Percentiles rank a stretch among this genome's conserved stretches.
phyloP scores from a whole-genome alignment of 2,797 vertebrate genomes.

The Taenioides sp. region DNA sequence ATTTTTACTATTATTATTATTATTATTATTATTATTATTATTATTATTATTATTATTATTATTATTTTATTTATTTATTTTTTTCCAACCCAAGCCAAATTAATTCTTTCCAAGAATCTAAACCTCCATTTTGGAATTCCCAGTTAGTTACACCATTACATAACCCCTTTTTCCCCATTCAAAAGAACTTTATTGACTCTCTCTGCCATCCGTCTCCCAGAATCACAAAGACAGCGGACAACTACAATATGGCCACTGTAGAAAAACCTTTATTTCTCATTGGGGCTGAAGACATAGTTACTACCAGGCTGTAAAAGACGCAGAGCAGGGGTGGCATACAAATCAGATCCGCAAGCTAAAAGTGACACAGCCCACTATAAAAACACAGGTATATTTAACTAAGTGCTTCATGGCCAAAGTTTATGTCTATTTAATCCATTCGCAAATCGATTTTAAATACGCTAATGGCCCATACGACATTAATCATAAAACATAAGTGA shows the following conservation, averaged over 20 bases:
- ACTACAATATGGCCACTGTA: slow-evolving; percentile 15
- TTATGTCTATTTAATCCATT: slow-evolving; percentile 7
- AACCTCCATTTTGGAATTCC: neutral
- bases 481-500: slow-evolving; percentile 3
- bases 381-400: slow-evolving; percentile 4
- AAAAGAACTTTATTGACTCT: slow-evolving; percentile 30
- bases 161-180: slow-evolving; percentile 5
- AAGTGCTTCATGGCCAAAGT: slow-evolving; percentile 7
- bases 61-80: neutral
- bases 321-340: slow-evolving; percentile 38
- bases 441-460: slow-evolving; percentile 8
- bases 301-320: slow-evolving; percentile 45
- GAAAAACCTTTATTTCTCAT: slow-evolving; percentile 43
- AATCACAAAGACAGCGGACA: slow-evolving; percentile 24
- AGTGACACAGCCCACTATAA: neutral
- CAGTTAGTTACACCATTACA: neutral
- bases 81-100: neutral
- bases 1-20: neutral
- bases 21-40: neutral
- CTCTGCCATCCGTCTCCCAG: slow-evolving; percentile 31
- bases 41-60: neutral
- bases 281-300: slow-evolving; percentile 34
- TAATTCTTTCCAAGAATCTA: neutral
- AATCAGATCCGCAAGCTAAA: slow-evolving; percentile 25
- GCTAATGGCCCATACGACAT: neutral